Conservation (phyloP, 2,797 vertebrate species). For the Lates japonicus region DNA sequence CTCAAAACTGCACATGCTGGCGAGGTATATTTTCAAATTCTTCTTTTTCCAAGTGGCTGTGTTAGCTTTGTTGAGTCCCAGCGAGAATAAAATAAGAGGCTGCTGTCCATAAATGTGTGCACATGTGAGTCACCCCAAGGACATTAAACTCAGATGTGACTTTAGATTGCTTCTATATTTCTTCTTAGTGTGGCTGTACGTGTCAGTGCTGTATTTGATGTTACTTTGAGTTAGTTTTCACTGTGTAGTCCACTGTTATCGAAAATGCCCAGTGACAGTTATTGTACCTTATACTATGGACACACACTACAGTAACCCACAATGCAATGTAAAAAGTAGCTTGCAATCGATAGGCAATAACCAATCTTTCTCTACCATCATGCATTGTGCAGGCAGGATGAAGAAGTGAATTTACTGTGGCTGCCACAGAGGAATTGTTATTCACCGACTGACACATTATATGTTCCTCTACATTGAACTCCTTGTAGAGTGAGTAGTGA, state of each 20-base stretch:
- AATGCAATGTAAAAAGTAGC: not conserved
- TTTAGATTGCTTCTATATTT: not conserved
- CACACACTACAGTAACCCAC: not conserved
- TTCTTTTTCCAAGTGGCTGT: too few relatives aligned
- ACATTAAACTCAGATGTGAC: conserved; percentile 17
- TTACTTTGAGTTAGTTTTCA: not conserved
- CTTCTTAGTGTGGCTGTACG: not conserved
- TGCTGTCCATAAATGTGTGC: conserved; percentile 7
- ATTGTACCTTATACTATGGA: not conserved
- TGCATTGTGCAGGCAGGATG: not conserved
- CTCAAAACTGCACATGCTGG: too few relatives aligned
- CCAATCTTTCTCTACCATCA: not conserved
- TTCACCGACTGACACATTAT: too few relatives aligned
- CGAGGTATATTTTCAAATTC: too few relatives aligned
- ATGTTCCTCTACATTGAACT: too few relatives aligned
- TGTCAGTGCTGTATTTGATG: not conserved
- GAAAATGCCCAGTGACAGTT: not conserved
- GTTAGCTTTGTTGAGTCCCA: not conserved
- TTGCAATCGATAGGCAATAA: too few relatives aligned
- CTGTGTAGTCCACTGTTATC: too few relatives aligned
- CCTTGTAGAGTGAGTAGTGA: not conserved
- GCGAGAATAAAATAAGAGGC: conserved; percentile 27
- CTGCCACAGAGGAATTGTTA: not conserved
- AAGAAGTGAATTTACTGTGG: not conserved
- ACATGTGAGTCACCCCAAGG: conserved; percentile 7